Evolutionary conservation across 2,888 invertebrate species (phyloP), one percentile per base, ranked within the genome.

Genomic region (Diplolepis rosae): DNA sequence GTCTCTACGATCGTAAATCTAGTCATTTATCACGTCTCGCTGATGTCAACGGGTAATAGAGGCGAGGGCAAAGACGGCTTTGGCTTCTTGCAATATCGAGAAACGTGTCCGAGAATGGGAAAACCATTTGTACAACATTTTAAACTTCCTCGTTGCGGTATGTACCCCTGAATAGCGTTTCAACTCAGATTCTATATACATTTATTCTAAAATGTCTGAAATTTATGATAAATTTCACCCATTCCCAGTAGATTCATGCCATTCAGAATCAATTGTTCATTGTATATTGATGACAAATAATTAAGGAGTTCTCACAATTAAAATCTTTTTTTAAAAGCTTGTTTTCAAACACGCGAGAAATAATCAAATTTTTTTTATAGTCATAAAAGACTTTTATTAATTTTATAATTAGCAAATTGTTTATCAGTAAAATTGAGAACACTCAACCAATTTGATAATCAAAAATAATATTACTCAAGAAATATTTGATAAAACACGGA

Each of bases 11-110:
- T 76, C 74, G 79, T 77, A 78, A 84, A 80, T 82, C 75, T 72
- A 69, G 74, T 71, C 77, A 79, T 83, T 84, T 83, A 79, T 84
- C 80, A 81, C 77, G 71, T 50, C 69, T 69, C 69, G 68, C 66
- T 39, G 32, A 48, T 69, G 75, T 75, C 73, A 75, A 73, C 71
- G 71, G 68, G 70, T 65, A 72, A 68, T 70, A 72, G 69, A 45
- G 67, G 65, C 42, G 70, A 22, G 65, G 66, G 70, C 72, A 72
- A n/a, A 70, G 71, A 66, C 52, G 72, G 39, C 42, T 65, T 69
- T 52, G 68, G 65, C 56, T 70, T 67, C 70, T 70, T 66, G 72
- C 56, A 70, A 72, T 74, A 74, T 72, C 68, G 56, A 50, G 52
- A 27, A 65, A 65, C 27, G 65, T 65, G 42, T 45, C 15, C 42